These are phyloP conservation scores for Vombatus ursinus DNA, from an alignment of 2,113 vertebrate genomes.

Conservation along the genomic window DNA sequence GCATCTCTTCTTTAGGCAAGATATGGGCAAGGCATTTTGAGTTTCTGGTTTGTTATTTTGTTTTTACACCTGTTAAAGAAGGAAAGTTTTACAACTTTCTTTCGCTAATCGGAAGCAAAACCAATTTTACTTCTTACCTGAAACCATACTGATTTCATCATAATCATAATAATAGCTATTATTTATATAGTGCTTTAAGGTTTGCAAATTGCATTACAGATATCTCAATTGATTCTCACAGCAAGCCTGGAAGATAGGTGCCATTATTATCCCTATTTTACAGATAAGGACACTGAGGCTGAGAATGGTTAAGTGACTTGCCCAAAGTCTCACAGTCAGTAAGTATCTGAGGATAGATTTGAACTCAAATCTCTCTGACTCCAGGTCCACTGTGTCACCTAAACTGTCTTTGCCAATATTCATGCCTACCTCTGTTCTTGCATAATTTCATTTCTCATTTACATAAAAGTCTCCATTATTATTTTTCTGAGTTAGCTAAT, in stretches of 20 bases:
- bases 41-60: background rate
- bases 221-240: background rate
- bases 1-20: background rate
- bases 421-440: background rate
- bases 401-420: background rate
- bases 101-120: background rate
- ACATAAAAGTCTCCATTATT: background rate
- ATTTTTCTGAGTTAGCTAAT: background rate
- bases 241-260: background rate
- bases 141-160: background rate
- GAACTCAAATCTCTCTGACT: background rate
- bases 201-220: background rate
- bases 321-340: background rate
- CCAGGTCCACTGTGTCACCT: background rate
- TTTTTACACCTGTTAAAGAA: background rate
- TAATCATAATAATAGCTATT: background rate
- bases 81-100: background rate
- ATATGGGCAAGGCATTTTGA: background rate
- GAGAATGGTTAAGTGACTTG: background rate
- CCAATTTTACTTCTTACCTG: background rate
- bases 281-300: background rate
- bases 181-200: background rate
- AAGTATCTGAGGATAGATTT: background rate
- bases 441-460: background rate
- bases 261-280: background rate